Evolutionary conservation across 2,888 invertebrate species (phyloP), one percentile per base, ranked within the genome.

Genomic region (Adineta ricciae): DNA sequence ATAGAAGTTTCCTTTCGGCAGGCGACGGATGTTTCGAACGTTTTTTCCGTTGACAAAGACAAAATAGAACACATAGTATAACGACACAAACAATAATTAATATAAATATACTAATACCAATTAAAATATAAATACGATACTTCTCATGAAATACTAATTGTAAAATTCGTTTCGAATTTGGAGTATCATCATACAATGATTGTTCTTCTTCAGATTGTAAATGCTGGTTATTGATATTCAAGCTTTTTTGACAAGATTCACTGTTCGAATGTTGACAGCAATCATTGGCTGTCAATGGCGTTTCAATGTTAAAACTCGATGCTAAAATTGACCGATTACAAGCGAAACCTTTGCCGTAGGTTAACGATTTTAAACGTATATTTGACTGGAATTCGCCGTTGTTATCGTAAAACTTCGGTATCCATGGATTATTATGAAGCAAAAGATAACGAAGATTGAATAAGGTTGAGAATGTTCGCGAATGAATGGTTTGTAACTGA

Each of bases 251-350:
- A 78, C 78, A 78, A 24, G 78, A 78, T 24, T 78, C 78, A 78
- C 8, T 78, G n/a, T 78, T 41, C n/a, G 41, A 78, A 78, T 78
- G 24, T 78, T n/a, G 38, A 78, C 78, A 78, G 41, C 78, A 78
- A 78, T 41, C 24, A 19, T 41, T 41, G 2, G 24, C 78, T 41
- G 38, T 41, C 24, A 78, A 9, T 41, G 41, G 9, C 1, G 9
- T 41, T 78, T 38, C n/a, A 21, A 78, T 38, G 1, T 38, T 78
- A 21, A 41, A 32, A 21, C 4, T 64, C 14, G 54, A 56, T 8
- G 54, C 24, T 1, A 56, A n/a, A 9, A 3, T 19, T 73, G 78
- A 41, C n/a, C 78, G 24, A 78, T 78, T 78, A 11, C 78, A 78
- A 24, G 9, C 41, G 0, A n/a, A 14, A 41, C 16, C 16, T 36